phyloP scores from a whole-genome alignment of 2,113 vertebrate species.

The Butorides virescens region DNA sequence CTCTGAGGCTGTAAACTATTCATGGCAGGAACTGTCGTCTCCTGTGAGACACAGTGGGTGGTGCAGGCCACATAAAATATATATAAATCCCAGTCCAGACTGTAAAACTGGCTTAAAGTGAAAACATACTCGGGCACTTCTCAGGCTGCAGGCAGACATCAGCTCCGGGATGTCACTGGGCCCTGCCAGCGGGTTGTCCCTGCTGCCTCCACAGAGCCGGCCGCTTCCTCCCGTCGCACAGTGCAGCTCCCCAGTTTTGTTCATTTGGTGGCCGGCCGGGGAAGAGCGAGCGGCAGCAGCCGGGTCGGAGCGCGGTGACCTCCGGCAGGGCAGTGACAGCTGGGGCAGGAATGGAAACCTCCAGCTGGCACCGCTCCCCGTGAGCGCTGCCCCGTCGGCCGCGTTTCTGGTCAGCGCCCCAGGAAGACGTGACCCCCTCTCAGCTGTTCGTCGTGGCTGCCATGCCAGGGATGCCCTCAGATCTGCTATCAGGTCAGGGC shows the following conservation, averaged over 20 bases:
- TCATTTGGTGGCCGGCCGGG: accelerated
- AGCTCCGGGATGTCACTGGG: accelerated
- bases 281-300: not conserved
- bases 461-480: not conserved
- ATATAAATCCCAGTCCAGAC: not conserved
- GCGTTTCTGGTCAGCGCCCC: accelerated
- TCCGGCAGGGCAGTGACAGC: not conserved
- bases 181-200: not conserved
- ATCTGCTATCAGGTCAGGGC: not conserved
- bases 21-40: not conserved
- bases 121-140: not conserved
- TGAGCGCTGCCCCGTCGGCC: accelerated
- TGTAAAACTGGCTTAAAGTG: not conserved
- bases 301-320: accelerated
- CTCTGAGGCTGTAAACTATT: not conserved
- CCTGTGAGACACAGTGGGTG: not conserved
- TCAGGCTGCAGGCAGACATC: not conserved
- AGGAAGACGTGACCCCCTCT: not conserved
- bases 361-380: accelerated
- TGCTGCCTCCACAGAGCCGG: accelerated
- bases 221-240: not conserved
- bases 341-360: not conserved
- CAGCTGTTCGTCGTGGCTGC: not conserved
- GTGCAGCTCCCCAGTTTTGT: not conserved
- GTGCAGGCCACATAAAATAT: not conserved